A percentile compares a stretch with the other conserved stretches of the same genome.
These are phyloP conservation scores for Pocillopora verrucosa DNA, from an alignment of 64 coral and sea anemone genomes.

Conservation along the genomic window DNA sequence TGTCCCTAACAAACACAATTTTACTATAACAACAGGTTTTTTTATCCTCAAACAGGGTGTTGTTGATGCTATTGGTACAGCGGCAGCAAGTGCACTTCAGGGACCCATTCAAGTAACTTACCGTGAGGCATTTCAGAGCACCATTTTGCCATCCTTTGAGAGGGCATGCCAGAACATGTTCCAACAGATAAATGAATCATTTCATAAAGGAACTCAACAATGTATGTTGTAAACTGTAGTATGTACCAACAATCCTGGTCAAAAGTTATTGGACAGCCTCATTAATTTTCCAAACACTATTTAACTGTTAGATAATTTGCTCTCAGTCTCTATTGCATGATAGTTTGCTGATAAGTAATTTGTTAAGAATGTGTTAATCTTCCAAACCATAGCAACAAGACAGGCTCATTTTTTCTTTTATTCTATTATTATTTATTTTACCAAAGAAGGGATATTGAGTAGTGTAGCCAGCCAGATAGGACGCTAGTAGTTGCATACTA, in stretches of 20 bases:
- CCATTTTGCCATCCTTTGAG: constrained; percentile 89
- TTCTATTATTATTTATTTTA: no score
- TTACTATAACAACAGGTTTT: no score
- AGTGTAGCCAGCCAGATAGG: no score
- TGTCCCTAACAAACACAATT: no score
- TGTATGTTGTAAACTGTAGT: constrained; percentile 71
- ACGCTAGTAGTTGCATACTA: no score
- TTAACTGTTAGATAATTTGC: no score
- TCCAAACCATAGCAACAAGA: no score
- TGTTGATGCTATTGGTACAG: constrained; percentile 85
- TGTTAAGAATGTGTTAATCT: no score
- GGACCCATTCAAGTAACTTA: constrained; percentile 71
- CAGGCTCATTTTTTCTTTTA: no score
- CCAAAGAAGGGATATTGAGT: no score
- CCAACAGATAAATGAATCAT: constrained; percentile 87
- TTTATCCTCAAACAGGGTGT: constrained; percentile 30
- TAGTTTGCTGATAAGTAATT: no score
- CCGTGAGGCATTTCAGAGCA: constrained; percentile 76
- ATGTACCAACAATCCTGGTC: neutral
- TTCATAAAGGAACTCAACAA: constrained; percentile 93
- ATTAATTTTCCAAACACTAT: neutral
- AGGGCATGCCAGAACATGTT: constrained; percentile 87
- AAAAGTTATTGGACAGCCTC: neutral
- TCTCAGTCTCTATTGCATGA: no score
- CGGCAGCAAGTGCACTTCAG: constrained; percentile 82